A percentile compares a stretch with the other conserved stretches of the same genome.
phyloP scores from a whole-genome alignment of 2,113 vertebrate species.

The Sceloporus tristichus region DNA sequence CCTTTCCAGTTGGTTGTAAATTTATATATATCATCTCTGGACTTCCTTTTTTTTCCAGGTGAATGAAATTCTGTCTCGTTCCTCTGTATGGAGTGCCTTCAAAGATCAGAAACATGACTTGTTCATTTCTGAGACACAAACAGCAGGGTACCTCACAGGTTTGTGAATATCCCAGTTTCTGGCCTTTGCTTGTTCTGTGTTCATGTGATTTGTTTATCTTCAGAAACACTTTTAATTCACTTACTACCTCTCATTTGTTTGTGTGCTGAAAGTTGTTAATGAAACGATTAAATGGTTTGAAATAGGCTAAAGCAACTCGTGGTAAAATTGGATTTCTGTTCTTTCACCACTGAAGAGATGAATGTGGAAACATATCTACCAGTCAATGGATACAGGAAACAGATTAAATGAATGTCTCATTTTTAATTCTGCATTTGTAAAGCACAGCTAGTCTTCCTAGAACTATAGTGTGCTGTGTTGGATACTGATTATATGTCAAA shows the following conservation, averaged over 20 bases:
- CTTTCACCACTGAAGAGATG: not conserved
- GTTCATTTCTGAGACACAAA: constrained; percentile 98
- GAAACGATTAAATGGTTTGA: not conserved
- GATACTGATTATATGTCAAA: not conserved
- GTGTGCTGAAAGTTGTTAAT: not conserved
- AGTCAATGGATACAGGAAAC: not conserved
- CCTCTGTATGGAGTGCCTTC: constrained; percentile 99
- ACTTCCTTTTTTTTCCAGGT: constrained; percentile 80
- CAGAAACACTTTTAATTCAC: not conserved
- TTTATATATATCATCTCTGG: not conserved
- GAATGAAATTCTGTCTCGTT: constrained; percentile 96
- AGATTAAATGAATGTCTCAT: not conserved
- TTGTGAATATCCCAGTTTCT: constrained; percentile 34
- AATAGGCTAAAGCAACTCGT: not conserved
- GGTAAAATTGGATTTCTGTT: not conserved
- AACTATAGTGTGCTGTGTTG: not conserved
- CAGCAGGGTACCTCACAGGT: constrained; percentile 98
- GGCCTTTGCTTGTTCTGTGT: not conserved
- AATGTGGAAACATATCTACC: not conserved
- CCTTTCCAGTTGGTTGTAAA: not conserved
- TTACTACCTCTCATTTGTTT: not conserved
- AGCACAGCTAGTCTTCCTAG: not conserved
- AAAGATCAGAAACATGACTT: constrained; percentile 99
- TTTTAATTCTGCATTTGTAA: not conserved
- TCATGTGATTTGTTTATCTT: not conserved